Conservation (phyloP, 37 sponge, comb jelly and placozoan genomes). For the Chondrosia reniformis region DNA sequence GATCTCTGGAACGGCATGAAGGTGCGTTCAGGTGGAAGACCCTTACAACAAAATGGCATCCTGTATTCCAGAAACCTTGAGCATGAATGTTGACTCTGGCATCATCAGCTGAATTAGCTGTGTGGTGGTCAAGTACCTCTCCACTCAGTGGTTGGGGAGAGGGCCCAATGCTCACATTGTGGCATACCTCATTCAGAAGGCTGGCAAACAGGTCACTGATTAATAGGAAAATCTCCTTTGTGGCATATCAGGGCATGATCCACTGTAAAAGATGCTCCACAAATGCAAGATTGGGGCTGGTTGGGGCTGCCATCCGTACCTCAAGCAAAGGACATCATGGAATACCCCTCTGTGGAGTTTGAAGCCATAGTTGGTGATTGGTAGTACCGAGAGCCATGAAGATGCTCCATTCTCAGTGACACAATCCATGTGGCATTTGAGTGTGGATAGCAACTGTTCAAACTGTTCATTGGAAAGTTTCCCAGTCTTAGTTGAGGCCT, state of each 20-base stretch:
- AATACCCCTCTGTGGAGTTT: not conserved
- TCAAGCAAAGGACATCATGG: not conserved
- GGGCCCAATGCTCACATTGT: not conserved
- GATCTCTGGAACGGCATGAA: not conserved
- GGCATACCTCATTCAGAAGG: not conserved
- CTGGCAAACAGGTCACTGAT: not conserved
- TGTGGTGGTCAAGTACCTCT: not conserved
- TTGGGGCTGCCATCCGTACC: not conserved
- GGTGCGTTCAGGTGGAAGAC: not conserved
- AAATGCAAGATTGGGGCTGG: not conserved
- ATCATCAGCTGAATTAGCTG: not conserved
- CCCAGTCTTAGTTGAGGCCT: conserved; percentile 1
- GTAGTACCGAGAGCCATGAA: not conserved
- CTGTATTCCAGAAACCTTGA: not conserved
- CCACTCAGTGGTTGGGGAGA: not conserved
- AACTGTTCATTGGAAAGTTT: conserved; percentile 2
- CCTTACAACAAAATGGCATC: not conserved
- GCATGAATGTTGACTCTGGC: not conserved
- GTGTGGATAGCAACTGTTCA: not conserved
- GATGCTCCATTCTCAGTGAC: not conserved
- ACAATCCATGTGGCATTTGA: not conserved
- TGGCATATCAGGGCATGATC: not conserved
- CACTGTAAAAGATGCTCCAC: not conserved
- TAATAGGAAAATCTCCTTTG: not conserved
- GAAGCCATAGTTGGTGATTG: not conserved